Evolutionary conservation across 2,888 invertebrate genomes (phyloP).

Genomic region (Dolomedes plantarius): DNA sequence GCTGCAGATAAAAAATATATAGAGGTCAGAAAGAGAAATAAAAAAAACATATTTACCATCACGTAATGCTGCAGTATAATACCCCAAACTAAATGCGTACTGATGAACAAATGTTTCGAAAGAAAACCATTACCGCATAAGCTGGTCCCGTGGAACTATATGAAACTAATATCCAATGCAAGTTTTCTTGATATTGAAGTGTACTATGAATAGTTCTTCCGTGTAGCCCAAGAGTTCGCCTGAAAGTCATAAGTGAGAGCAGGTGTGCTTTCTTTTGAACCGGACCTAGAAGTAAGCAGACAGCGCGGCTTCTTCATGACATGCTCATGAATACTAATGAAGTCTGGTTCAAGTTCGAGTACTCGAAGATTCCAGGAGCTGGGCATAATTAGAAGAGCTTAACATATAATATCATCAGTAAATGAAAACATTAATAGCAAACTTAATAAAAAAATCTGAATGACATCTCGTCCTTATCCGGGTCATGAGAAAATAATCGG

Average conservation of each 20-base stretch:
- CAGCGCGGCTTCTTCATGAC: conserved; percentile 27
- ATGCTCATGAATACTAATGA: conserved; percentile 27
- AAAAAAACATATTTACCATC: no score
- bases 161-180: background rate
- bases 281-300: conserved; percentile 24
- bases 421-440: no score
- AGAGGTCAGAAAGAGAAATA: no score
- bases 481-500: no score
- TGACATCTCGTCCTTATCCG: no score
- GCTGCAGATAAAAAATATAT: no score
- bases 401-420: no score
- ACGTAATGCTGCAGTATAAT: no score
- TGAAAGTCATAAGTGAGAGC: background rate
- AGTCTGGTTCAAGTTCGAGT: background rate
- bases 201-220: background rate
- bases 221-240: background rate
- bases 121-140: background rate
- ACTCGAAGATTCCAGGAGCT: background rate
- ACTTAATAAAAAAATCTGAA: no score
- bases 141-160: no score
- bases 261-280: conserved; percentile 8
- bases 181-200: background rate
- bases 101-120: background rate
- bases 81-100: no score
- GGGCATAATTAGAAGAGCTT: no score